Percentiles rank a stretch among this genome's conserved stretches.
These are phyloP conservation scores for Thereva unica DNA, from an alignment of 2,888 invertebrate species.

Conservation along the genomic window DNA sequence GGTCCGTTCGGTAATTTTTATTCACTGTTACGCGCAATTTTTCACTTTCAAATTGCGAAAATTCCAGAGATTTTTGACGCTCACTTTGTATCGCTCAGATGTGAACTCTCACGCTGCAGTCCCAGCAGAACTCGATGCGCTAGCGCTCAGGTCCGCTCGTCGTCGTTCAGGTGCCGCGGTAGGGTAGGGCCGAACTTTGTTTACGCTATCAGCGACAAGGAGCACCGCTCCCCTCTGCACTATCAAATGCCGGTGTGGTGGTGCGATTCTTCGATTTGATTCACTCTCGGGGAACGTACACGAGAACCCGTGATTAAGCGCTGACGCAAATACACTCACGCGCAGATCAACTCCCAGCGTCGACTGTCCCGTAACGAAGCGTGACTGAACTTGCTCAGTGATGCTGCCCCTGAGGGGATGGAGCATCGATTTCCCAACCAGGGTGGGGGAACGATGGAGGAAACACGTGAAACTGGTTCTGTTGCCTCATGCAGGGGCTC, in stretches of 20 bases:
- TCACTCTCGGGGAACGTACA: background rate
- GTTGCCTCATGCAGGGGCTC: too few species aligned
- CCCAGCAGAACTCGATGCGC: slow-evolving; percentile 32
- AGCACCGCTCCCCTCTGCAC: slow-evolving; percentile 1
- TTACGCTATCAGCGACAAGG: slow-evolving; percentile 5
- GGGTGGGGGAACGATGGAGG: too few species aligned
- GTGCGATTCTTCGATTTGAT: background rate
- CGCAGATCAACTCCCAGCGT: slow-evolving; percentile 9
- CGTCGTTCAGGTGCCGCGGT: slow-evolving; percentile 10
- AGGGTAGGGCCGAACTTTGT: slow-evolving; percentile 26
- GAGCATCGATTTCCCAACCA: too few species aligned
- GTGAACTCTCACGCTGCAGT: slow-evolving; percentile 30
- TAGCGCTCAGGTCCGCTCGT: slow-evolving; percentile 4
- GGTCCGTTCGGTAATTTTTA: background rate
- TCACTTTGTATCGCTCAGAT: slow-evolving; percentile 30
- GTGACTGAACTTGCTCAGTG: too few species aligned
- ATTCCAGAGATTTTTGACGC: slow-evolving; percentile 33
- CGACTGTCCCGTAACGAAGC: slow-evolving; percentile 12
- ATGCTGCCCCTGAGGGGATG: too few species aligned
- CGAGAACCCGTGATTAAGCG: slow-evolving; percentile 15
- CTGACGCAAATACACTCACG: slow-evolving; percentile 26
- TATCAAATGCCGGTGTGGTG: background rate
- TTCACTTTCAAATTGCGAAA: slow-evolving; percentile 36
- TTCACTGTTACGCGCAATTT: slow-evolving; percentile 33
- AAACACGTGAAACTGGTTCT: too few species aligned